Percentiles rank a stretch among this genome's conserved stretches.
Conservation (phyloP, 2,797 vertebrate species). For the Darevskia mixta region DNA sequence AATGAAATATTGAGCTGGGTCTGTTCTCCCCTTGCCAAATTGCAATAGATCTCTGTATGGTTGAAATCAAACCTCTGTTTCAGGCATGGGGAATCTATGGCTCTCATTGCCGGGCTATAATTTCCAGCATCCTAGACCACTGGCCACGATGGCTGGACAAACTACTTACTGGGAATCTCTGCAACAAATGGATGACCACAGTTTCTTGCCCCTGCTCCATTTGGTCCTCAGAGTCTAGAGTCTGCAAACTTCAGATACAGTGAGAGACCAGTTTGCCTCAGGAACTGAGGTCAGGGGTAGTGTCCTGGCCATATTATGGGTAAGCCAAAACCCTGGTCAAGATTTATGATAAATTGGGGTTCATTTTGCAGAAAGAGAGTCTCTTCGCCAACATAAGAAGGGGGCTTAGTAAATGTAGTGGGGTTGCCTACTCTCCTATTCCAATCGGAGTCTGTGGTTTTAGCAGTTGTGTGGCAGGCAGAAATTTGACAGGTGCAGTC, state of each 20-base stretch:
- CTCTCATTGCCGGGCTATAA: too few relatives aligned
- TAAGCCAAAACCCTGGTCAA: background rate
- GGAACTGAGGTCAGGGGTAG: background rate
- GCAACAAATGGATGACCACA: too few relatives aligned
- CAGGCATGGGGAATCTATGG: background rate
- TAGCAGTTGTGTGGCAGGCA: background rate
- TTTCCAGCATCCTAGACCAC: background rate
- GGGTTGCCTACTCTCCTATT: background rate
- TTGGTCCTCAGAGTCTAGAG: too few relatives aligned
- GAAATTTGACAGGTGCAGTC: background rate
- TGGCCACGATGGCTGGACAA: background rate
- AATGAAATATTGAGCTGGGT: conserved; percentile 41
- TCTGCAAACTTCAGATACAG: background rate
- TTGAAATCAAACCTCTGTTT: background rate
- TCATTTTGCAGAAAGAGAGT: background rate
- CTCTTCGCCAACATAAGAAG: background rate
- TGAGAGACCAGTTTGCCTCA: background rate
- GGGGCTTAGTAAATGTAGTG: background rate
- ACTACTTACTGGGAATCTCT: too few relatives aligned
- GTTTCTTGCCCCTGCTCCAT: too few relatives aligned
- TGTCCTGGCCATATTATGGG: background rate
- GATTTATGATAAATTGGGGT: background rate
- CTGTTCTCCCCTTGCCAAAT: background rate
- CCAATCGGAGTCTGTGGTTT: background rate
- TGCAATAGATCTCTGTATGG: background rate